Conservation (phyloP, 2,113 vertebrate species). For the Tychaedon coryphoeus region DNA sequence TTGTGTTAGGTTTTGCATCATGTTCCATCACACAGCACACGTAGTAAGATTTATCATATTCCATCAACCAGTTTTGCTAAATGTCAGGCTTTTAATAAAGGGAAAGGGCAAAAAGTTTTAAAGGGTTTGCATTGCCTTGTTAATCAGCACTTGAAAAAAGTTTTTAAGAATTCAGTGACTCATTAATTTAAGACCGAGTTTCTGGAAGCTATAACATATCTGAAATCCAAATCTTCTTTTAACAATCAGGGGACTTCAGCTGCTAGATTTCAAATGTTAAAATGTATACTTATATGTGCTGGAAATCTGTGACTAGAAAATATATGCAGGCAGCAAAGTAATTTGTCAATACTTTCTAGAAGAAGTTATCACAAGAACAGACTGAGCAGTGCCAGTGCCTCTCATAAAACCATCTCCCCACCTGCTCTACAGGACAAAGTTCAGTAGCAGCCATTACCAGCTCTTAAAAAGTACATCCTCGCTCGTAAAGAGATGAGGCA, state of each 20-base stretch:
- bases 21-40: constrained; percentile 66
- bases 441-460: not conserved
- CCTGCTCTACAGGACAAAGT: not conserved
- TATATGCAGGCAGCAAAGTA: not conserved
- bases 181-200: constrained; percentile 44
- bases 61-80: constrained; percentile 73
- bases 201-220: constrained; percentile 24
- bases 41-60: constrained; percentile 67
- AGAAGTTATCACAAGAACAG: constrained; percentile 7
- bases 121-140: constrained; percentile 67
- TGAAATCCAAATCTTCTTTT: constrained; percentile 36
- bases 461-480: constrained; percentile 23
- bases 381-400: not conserved
- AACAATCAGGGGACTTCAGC: not conserved
- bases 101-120: constrained; percentile 77
- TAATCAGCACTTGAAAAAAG: constrained; percentile 67
- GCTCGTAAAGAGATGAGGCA: not conserved
- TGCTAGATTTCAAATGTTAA: constrained; percentile 30
- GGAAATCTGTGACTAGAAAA: constrained; percentile 7
- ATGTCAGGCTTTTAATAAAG: constrained; percentile 80
- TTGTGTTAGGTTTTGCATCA: constrained; percentile 66
- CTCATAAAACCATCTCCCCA: constrained; percentile 25
- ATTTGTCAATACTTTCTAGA: not conserved
- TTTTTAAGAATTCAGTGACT: constrained; percentile 55
- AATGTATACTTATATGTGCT: not conserved